Base-by-base conservation (phyloP, 1,140 invertebrate genomes). In the Sycobia sp. region DNA sequence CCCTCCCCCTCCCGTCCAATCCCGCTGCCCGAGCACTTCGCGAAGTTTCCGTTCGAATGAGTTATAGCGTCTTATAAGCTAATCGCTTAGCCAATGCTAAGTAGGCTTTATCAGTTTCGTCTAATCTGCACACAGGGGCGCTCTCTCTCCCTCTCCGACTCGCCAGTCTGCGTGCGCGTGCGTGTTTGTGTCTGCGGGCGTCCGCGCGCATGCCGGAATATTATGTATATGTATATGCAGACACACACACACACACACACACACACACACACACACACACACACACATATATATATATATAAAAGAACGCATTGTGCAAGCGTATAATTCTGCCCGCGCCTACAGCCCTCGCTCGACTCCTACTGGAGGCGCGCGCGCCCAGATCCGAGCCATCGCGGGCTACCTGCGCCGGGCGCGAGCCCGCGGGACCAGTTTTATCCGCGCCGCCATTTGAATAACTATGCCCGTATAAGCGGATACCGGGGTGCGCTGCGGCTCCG, bases 71-170 rank as follows among this genome's bases (percentile, higher is more conserved):
- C 43, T 47, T 34, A 47, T 29, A 20, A 47, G 29, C 43, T 38
- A 49, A 59, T 50, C 57, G 41, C 38, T 36, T n/a, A n/a, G n/a
- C 13, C 56, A 36, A 38, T 38, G 34, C 57, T 59, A 59, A 59
- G 46, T 59, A 59, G 41, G n/a, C 36, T 25, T 50, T 59, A 59
- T 59, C 57, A 50, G 20, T 29, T 32, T 59, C 4, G 34, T 38
- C 34, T 58, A 22, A 47, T 58, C 55, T 23, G 13, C 25, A 25
- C 10, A 13, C 46, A 16, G 22, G 20, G n/a, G 5, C 11, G 29
- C 11, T 46, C 25, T 22, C 16, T 56, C 54, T 32, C 54, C 3
- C 46, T 29, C 25, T 9, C 44, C 14, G 13, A 32, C 27, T 32
- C n/a, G 25, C 20, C n/a, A 3, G 16, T 3, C 5, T 3, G 5